A percentile compares a stretch with the other conserved stretches of the same genome.
Conservation (phyloP, 2,888 invertebrate genomes). For the Gari tellinella region DNA sequence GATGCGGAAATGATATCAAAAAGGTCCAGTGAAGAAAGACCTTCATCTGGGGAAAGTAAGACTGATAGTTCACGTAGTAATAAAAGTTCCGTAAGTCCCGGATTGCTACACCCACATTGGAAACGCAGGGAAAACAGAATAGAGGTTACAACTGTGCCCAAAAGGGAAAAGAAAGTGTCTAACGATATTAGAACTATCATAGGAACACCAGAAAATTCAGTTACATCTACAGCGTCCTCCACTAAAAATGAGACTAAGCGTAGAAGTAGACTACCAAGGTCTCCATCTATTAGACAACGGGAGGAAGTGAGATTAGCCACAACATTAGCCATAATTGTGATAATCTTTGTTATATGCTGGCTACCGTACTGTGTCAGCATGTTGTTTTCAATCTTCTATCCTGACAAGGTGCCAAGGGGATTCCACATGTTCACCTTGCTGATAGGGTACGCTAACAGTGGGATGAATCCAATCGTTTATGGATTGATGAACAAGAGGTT, state of each 20-base stretch:
- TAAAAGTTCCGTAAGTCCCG: no score
- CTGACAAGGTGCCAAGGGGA: conserved; percentile 44
- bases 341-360: conserved; percentile 79
- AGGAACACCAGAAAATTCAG: no score
- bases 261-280: background rate
- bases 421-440: conserved; percentile 76
- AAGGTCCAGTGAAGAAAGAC: no score
- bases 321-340: conserved; percentile 73
- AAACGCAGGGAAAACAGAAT: no score
- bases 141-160: no score
- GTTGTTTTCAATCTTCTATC: conserved; percentile 72
- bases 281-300: conserved; percentile 11
- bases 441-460: conserved; percentile 79
- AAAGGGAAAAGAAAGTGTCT: no score
- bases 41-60: no score
- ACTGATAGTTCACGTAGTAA: no score
- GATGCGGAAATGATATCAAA: no score
- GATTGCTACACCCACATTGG: no score
- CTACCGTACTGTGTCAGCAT: conserved; percentile 80
- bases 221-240: background rate
- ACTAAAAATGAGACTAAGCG: background rate
- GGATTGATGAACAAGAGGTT: conserved; percentile 78
- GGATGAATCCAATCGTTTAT: conserved; percentile 79
- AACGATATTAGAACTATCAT: no score
- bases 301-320: conserved; percentile 72